Evolutionary conservation across 2,888 invertebrate species (phyloP).

Genomic region (Macaria notata): DNA sequence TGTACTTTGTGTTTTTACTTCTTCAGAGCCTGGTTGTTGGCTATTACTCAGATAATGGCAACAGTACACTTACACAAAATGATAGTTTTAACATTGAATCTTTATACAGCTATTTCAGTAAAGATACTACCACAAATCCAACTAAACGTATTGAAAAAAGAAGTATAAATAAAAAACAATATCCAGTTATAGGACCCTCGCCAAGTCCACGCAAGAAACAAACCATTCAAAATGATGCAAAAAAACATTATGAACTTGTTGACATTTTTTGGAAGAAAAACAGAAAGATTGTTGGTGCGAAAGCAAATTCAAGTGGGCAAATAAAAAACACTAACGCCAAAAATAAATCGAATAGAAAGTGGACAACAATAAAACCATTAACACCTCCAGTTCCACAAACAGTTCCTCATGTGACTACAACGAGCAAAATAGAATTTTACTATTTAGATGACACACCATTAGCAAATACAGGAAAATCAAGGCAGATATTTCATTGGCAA

Average conservation of each 20-base stretch:
- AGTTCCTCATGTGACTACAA: slow-evolving; percentile 40
- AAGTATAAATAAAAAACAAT: background rate
- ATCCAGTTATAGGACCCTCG: background rate
- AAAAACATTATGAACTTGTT: slow-evolving; percentile 61
- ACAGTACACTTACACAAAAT: too few species aligned
- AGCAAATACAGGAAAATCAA: background rate
- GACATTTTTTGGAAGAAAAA: slow-evolving; percentile 62
- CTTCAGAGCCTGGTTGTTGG: slow-evolving; percentile 17
- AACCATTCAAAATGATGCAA: slow-evolving; percentile 52
- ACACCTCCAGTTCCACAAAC: slow-evolving; percentile 19
- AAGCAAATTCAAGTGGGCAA: background rate
- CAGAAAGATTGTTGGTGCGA: slow-evolving; percentile 13
- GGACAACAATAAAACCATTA: slow-evolving; percentile 13
- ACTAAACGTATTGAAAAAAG: background rate
- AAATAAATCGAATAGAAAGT: slow-evolving; percentile 10
- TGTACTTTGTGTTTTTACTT: slow-evolving; percentile 16
- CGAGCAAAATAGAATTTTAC: slow-evolving; percentile 70
- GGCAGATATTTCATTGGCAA: too few species aligned
- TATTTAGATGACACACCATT: slow-evolving; percentile 57
- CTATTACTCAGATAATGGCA: slow-evolving; percentile 1
- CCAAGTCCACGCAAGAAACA: slow-evolving; percentile 40
- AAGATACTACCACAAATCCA: background rate
- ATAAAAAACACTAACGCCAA: slow-evolving; percentile 1
- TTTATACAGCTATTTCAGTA: background rate
- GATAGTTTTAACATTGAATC: too few species aligned